Base-by-base conservation (phyloP, 2,888 invertebrate species). In the Nipponacmea schrenckii region DNA sequence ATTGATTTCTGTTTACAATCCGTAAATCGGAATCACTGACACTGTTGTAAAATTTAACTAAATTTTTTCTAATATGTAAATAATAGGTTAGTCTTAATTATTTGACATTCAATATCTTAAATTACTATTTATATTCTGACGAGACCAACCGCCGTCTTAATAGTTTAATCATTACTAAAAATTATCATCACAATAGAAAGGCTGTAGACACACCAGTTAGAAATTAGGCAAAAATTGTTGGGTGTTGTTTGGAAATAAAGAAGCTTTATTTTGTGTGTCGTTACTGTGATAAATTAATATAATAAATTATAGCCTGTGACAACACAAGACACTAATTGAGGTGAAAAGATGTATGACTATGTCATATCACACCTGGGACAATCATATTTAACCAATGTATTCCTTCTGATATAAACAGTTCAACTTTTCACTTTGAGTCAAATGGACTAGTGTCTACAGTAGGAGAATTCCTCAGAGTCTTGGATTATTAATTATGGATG, bases 241-340 rank as follows among this genome's bases (percentile, higher is more conserved):
- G 17, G 3, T 24, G 12, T 56, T 56, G 56, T 56, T 56, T 56
- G 20, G 15, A 56, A 56, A 56, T 56, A 56, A 56, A 56, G 56
- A 56, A 56, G 56, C 56, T 56, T 56, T 56, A 24, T 56, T 20
- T 56, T 56, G 56, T 24, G 20, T 56, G 56, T 24, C 56, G 56
- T 56, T 56, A 56, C 56, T 12, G 65, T 70, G 70, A 70, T 70
- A 65, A 70, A 70, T 70, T 70, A 65, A 70, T 70, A 70, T 66
- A 65, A 70, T 70, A 70, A 70, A 70, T 70, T 70, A 66, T 64
- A 39, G 39, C 70, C 31, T 27, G 46, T 62, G 70, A 65, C 65
- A 70, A 62, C 24, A 14, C 46, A n/a, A 27, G 70, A 70, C 70
- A 50, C 66, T 70, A 70, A 70, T 70, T 70, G 56, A 64, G 64